Evolutionary conservation across 2,888 invertebrate species (phyloP).

Genomic region (Amorpha juglandis): DNA sequence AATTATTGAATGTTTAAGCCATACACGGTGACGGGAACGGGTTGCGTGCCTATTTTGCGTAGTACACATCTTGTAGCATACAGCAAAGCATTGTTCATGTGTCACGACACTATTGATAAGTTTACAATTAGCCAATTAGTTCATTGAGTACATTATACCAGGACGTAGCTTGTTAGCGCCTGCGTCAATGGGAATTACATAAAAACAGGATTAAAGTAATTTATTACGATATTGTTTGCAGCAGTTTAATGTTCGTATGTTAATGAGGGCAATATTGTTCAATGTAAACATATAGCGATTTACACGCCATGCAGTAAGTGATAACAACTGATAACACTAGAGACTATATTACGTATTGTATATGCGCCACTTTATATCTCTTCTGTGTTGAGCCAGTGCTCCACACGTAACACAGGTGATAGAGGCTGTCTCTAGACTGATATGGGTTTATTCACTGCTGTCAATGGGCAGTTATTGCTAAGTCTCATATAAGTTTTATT

Average conservation of each 20-base stretch:
- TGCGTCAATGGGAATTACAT: not conserved
- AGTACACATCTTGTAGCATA: not conserved
- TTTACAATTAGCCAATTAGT: too few species aligned
- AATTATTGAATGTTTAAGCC: not conserved
- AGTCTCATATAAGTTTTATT: not conserved
- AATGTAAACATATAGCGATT: slow-evolving; percentile 6
- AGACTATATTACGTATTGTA: slow-evolving; percentile 6
- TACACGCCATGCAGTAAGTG: not conserved
- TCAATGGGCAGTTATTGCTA: too few species aligned
- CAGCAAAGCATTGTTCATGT: not conserved
- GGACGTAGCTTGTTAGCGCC: not conserved
- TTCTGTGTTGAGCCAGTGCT: not conserved
- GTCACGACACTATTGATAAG: too few species aligned
- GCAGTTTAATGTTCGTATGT: not conserved
- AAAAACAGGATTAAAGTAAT: slow-evolving; percentile 9
- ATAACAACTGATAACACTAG: slow-evolving; percentile 19
- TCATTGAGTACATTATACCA: not conserved
- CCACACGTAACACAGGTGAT: not conserved
- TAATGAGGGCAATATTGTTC: not conserved
- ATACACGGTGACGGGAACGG: slow-evolving; percentile 14
- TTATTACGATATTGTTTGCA: not conserved
- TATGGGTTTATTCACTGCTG: too few species aligned
- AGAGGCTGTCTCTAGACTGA: too few species aligned
- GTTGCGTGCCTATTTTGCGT: not conserved
- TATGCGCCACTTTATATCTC: not conserved